Percentiles rank a stretch among this genome's conserved stretches.
Conservation (phyloP, 2,113 vertebrate species). For the Mungos mungo region DNA sequence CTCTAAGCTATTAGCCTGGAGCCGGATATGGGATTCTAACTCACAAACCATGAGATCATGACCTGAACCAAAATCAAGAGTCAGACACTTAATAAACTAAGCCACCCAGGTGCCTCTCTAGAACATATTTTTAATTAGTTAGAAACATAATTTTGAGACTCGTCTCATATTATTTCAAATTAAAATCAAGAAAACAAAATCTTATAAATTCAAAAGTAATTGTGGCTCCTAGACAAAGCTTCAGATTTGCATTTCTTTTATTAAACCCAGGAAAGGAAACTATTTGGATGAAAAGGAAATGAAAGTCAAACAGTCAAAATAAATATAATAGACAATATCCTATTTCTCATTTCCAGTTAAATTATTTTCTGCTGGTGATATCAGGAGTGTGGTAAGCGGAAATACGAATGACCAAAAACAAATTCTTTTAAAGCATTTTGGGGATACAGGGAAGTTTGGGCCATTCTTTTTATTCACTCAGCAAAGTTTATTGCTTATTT, state of each 20-base stretch:
- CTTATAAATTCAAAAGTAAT: background rate
- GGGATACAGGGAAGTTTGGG: background rate
- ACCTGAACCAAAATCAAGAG: too few relatives aligned
- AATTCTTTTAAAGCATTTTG: background rate
- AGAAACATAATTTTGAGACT: conserved; percentile 13
- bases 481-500: background rate
- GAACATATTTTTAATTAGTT: background rate
- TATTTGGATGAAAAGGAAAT: background rate
- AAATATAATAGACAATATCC: background rate
- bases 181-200: background rate
- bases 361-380: background rate
- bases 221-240: background rate
- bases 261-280: background rate
- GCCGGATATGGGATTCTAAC: too few relatives aligned
- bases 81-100: too few relatives aligned
- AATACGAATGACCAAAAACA: background rate
- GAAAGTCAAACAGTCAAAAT: background rate
- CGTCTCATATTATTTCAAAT: background rate
- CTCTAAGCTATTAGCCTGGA: too few relatives aligned
- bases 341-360: background rate
- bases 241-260: background rate
- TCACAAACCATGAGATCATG: too few relatives aligned
- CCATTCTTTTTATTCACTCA: background rate
- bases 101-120: background rate
- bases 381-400: background rate